A percentile compares a stretch with the other conserved stretches of the same genome.
phyloP scores from a whole-genome alignment of 2,113 vertebrate species.

The Nycticryphes semicollaris region DNA sequence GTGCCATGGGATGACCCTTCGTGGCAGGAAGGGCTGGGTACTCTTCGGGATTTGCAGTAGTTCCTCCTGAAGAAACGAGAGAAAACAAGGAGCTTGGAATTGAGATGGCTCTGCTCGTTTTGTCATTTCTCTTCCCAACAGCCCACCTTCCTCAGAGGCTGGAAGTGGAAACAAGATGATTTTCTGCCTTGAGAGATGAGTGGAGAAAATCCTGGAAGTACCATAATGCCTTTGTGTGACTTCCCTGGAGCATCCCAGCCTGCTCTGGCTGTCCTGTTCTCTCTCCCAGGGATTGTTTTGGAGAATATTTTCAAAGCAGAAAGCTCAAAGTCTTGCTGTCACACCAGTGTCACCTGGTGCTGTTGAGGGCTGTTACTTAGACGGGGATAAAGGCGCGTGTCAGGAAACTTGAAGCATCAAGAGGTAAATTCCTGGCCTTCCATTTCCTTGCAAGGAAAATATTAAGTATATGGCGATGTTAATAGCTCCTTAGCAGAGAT shows the following conservation, averaged over 20 bases:
- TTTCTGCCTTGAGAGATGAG: background rate
- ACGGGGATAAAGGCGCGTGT: background rate
- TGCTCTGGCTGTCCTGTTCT: background rate
- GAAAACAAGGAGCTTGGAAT: background rate
- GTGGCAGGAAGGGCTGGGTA: background rate
- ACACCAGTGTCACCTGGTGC: background rate
- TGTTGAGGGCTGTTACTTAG: background rate
- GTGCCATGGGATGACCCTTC: fast-evolving
- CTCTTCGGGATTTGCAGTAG: background rate
- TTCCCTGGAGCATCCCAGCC: background rate
- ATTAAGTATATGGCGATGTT: background rate
- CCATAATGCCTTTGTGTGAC: too few relatives aligned
- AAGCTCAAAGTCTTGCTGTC: background rate
- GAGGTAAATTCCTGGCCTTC: background rate
- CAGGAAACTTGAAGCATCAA: background rate
- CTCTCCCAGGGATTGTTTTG: background rate
- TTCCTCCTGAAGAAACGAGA: background rate
- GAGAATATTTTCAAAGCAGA: background rate
- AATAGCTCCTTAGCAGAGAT: background rate
- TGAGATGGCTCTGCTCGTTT: background rate
- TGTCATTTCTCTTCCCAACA: background rate
- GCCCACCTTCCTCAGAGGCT: background rate
- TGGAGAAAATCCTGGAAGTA: background rate
- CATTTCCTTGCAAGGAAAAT: background rate
- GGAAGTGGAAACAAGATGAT: background rate